These are phyloP conservation scores for Coilia nasus DNA, from an alignment of 2,797 vertebrate genomes.

Conservation along the genomic window DNA sequence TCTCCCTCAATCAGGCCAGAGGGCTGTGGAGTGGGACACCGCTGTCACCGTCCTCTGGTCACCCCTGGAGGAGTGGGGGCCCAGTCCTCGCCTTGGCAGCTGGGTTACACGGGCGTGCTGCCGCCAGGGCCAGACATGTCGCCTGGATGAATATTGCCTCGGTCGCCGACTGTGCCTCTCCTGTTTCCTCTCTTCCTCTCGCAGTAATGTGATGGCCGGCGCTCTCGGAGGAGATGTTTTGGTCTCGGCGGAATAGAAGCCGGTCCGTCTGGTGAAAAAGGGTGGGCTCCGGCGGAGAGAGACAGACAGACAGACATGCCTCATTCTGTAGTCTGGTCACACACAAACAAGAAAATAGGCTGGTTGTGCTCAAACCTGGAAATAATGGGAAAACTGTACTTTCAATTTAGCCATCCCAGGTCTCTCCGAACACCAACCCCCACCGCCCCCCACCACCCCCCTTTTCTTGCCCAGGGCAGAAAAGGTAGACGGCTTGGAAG, in stretches of 20 bases:
- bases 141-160: constrained; percentile 49
- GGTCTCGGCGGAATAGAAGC: constrained; percentile 59
- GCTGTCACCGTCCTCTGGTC: neutral
- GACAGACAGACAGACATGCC: constrained; percentile 52
- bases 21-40: neutral
- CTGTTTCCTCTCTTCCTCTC: constrained; percentile 39
- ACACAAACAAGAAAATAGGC: constrained; percentile 71
- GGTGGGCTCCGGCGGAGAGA: constrained; percentile 48
- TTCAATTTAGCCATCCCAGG: constrained; percentile 77
- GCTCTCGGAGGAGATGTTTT: constrained; percentile 51
- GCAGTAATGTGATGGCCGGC: constrained; percentile 50
- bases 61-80: too few species aligned
- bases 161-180: constrained; percentile 57
- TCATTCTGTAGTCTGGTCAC: constrained; percentile 66
- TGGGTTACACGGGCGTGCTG: constrained; percentile 41
- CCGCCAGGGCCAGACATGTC: neutral
- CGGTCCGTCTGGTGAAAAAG: constrained; percentile 52
- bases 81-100: neutral
- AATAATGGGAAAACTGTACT: constrained; percentile 79
- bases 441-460: constrained; percentile 39
- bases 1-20: neutral
- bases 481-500: constrained; percentile 83
- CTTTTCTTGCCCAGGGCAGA: constrained; percentile 76
- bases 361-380: constrained; percentile 74
- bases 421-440: constrained; percentile 2